A percentile compares a stretch with the other conserved stretches of the same genome.
Evolutionary conservation across 2,888 invertebrate species (phyloP).

Genomic region (Ectemnius lituratus): DNA sequence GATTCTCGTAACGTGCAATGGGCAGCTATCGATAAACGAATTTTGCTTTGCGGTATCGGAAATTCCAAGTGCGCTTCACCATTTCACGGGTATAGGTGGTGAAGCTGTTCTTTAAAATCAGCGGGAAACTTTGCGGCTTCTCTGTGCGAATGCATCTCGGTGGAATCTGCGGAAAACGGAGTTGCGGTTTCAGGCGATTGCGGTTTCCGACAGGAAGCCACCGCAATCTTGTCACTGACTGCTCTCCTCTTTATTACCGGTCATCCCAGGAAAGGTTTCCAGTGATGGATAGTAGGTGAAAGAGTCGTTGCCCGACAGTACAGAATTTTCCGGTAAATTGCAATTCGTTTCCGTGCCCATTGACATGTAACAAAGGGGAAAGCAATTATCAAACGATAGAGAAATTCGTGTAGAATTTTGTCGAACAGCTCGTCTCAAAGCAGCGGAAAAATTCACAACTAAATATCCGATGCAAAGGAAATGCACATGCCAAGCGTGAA

Average conservation of each 20-base stretch:
- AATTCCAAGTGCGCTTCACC: no score
- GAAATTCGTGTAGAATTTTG: background rate
- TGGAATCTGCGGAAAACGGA: background rate
- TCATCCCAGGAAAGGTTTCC: background rate
- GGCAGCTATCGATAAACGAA: no score
- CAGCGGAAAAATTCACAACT: slow-evolving; percentile 13
- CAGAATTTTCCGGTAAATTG: background rate
- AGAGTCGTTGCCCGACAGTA: background rate
- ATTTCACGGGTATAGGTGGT: no score
- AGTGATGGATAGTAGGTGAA: background rate
- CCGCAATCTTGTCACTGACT: slow-evolving; percentile 13
- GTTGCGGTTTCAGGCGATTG: slow-evolving; percentile 2
- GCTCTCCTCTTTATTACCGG: background rate
- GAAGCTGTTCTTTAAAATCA: no score
- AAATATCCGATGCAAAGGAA: slow-evolving; percentile 10
- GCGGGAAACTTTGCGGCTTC: background rate
- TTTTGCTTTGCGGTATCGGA: no score
- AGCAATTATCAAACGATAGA: background rate
- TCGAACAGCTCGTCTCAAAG: no score
- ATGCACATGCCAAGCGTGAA: no score
- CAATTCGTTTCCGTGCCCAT: background rate
- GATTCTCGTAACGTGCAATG: no score
- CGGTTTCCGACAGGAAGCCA: slow-evolving; percentile 11
- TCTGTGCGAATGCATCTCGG: background rate
- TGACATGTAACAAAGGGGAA: background rate